Evolutionary conservation across 2,888 invertebrate species (phyloP).

Genomic region (Drosophila kokeensis): DNA sequence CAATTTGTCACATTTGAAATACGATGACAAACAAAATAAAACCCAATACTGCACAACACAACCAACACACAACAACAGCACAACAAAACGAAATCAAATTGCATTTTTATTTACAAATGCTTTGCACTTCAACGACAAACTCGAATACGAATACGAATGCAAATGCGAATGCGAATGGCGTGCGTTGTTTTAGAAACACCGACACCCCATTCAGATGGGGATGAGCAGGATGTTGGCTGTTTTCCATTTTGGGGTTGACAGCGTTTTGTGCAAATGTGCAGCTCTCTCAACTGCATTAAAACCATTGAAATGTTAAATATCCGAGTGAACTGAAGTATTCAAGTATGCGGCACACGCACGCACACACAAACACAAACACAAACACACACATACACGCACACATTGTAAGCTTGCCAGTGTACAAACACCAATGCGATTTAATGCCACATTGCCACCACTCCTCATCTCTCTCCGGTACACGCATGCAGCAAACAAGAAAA

Average conservation of each 20-base stretch:
- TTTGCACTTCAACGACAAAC: slow-evolving; percentile 64
- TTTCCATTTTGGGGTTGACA: slow-evolving; percentile 26
- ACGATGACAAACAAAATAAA: slow-evolving; percentile 70
- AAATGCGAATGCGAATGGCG: slow-evolving; percentile 26
- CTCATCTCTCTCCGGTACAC: not conserved
- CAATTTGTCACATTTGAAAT: slow-evolving; percentile 80
- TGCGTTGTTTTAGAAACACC: slow-evolving; percentile 53
- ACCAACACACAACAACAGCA: too few relatives aligned
- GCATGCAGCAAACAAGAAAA: slow-evolving; percentile 75
- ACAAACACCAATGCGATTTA: slow-evolving; percentile 37
- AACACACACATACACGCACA: not conserved
- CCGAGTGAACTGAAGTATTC: slow-evolving; percentile 19
- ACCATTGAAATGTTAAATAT: slow-evolving; percentile 54
- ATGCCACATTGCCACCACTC: slow-evolving; percentile 20
- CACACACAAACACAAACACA: not conserved
- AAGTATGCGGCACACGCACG: slow-evolving; percentile 8
- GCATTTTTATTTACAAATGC: slow-evolving; percentile 81
- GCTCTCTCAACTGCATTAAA: slow-evolving; percentile 37
- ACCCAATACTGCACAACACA: slow-evolving; percentile 17
- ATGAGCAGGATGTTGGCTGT: not conserved
- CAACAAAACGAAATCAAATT: slow-evolving; percentile 78
- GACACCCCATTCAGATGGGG: slow-evolving; percentile 5
- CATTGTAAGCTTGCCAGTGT: slow-evolving; percentile 13
- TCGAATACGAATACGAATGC: slow-evolving; percentile 21
- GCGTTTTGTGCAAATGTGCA: slow-evolving; percentile 37